Percentiles rank a stretch among this genome's conserved stretches.
phyloP scores from a whole-genome alignment of 1,140 invertebrate genomes.

The Rhagoletis zephyria region DNA sequence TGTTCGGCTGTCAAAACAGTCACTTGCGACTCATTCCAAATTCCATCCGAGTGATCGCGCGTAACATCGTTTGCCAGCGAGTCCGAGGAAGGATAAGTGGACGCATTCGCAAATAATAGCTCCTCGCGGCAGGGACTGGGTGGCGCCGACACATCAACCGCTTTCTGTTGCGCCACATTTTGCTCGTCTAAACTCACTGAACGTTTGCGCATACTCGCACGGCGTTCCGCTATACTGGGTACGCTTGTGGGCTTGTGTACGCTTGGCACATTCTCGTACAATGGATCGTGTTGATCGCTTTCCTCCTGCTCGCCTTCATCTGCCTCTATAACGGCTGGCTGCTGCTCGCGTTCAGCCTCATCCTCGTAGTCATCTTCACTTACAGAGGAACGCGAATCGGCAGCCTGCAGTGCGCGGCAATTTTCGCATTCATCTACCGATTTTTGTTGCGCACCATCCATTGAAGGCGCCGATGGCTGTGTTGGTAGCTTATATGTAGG shows the following conservation, averaged over 20 bases:
- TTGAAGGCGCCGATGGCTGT: neutral
- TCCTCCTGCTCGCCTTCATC: neutral
- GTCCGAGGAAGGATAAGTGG: slow-evolving; percentile 86
- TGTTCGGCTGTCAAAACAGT: slow-evolving; percentile 83
- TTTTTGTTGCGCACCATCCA: slow-evolving; percentile 68
- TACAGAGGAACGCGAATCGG: slow-evolving; percentile 84
- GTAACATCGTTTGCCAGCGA: slow-evolving; percentile 83
- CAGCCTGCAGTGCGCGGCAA: slow-evolving; percentile 73
- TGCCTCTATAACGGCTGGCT: slow-evolving; percentile 9
- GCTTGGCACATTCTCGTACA: slow-evolving; percentile 67
- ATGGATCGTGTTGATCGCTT: slow-evolving; percentile 61
- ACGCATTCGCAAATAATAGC: slow-evolving; percentile 71
- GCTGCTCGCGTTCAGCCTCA: slow-evolving; percentile 58
- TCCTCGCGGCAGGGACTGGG: slow-evolving; percentile 75
- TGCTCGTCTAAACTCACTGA: slow-evolving; percentile 77
- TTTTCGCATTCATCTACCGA: slow-evolving; percentile 74
- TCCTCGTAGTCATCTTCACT: slow-evolving; percentile 78
- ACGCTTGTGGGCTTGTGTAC: neutral
- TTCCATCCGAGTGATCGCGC: slow-evolving; percentile 86
- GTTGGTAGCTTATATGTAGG: neutral
- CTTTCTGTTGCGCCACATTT: slow-evolving; percentile 48
- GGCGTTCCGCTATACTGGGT: neutral
- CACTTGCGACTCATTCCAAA: slow-evolving; percentile 90
- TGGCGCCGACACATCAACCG: slow-evolving; percentile 73
- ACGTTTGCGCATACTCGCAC: slow-evolving; percentile 75